These are phyloP conservation scores for Phrynocephalus forsythii DNA, from an alignment of 2,797 vertebrate genomes.

Conservation along the genomic window DNA sequence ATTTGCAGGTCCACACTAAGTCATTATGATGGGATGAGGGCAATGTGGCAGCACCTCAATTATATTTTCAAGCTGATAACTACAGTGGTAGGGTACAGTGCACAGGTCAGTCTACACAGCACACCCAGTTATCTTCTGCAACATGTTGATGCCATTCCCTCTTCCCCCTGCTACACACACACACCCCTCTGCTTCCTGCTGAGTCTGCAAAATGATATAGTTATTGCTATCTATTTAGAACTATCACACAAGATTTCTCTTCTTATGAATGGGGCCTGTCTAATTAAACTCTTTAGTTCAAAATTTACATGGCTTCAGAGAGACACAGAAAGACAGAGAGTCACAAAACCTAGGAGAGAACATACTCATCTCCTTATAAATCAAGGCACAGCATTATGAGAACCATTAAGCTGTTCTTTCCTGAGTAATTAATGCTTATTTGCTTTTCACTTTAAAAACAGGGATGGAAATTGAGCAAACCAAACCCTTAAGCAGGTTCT, in stretches of 20 bases:
- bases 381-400: conserved; percentile 16
- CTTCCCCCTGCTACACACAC: not conserved
- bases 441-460: not conserved
- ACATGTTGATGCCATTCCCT: not conserved
- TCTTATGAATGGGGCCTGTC: conserved; percentile 11
- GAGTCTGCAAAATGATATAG: not conserved
- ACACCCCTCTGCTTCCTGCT: not conserved
- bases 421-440: conserved; percentile 7
- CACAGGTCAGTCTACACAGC: not conserved
- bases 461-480: not conserved
- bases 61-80: not conserved
- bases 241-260: not conserved
- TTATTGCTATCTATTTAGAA: not conserved
- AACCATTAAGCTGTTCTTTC: conserved; percentile 7
- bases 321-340: not conserved
- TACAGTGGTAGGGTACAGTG: too few species aligned
- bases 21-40: not conserved
- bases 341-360: not conserved
- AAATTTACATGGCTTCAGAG: not conserved
- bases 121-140: not conserved
- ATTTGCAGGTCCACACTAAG: not conserved
- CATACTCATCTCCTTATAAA: not conserved
- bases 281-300: conserved; percentile 9
- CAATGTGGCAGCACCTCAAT: not conserved
- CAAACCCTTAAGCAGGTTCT: not conserved